A percentile compares a stretch with the other conserved stretches of the same genome.
Conservation (phyloP, 2,113 vertebrate species). For the Orthonyx spaldingii region DNA sequence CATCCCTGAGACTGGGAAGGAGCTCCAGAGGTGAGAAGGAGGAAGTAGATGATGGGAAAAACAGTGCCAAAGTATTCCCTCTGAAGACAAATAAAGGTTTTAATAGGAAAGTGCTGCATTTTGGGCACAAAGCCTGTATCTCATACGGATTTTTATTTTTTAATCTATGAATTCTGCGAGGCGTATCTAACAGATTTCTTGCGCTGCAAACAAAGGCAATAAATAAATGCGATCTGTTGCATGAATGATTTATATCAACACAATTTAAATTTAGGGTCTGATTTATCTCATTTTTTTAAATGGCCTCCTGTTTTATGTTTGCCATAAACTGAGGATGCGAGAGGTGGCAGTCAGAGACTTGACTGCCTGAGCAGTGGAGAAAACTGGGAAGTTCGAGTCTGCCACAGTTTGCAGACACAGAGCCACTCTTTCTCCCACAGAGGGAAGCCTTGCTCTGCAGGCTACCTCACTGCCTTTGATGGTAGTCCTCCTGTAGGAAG, state of each 20-base stretch:
- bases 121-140: slow-evolving; percentile 4
- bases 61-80: neutral
- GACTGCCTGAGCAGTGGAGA: neutral
- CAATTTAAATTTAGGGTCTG: slow-evolving; percentile 48
- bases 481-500: neutral
- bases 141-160: slow-evolving; percentile 14
- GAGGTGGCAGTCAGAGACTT: neutral
- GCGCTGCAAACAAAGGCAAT: neutral
- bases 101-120: neutral
- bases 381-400: neutral
- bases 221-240: slow-evolving; percentile 54
- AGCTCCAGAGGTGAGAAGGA: neutral
- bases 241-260: slow-evolving; percentile 34
- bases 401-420: neutral
- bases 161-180: neutral
- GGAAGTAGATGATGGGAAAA: neutral
- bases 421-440: neutral
- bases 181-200: slow-evolving; percentile 23
- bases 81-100: neutral
- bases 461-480: neutral
- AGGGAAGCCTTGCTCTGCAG: neutral
- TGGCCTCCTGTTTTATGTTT: neutral
- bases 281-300: neutral
- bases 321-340: neutral
- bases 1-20: neutral